Evolutionary conservation across 2,888 invertebrate genomes (phyloP), one percentile per base, ranked within the genome.

Genomic region (Eustalomyia histrio): DNA sequence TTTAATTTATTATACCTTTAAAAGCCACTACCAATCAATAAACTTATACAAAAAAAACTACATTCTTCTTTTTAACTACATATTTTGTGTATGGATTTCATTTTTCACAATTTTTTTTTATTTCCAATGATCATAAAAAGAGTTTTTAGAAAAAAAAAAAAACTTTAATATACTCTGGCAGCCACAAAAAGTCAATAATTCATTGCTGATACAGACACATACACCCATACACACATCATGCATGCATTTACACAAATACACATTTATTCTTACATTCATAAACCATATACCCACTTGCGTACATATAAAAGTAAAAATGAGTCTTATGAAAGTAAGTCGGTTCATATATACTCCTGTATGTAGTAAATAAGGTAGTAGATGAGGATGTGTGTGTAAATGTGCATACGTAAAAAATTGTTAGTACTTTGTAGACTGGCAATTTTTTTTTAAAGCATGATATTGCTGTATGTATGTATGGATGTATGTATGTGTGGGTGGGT

Each of bases 131-230:
- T 72, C 61, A 73, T 61, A 74, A 73, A 68, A 68, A 73, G 52
- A 16, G 69, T 64, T 50, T 9, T 24, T 65, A 75, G 43, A 18
- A n/a, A n/a, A n/a, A n/a, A 76, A 75, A 75, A 33, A 14, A 53
- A 71, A 75, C 74, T 78, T 78, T 81, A 78, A 81, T 81, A 81
- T 61, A 81, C 78, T 78, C 71, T 65, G 60, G 71, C 76, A 81
- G 61, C 78, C 74, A 61, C 74, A 78, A 67, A 76, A 81, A 81
- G 81, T 81, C 81, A 78, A 81, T 81, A 81, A 79, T 55, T 76
- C 79, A 76, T 69, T 57, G 57, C 67, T 47, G n/a, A 33, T 43
- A 58, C 39, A 61, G 53, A 52, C 58, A 64, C 14, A 39, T 47
- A 58, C 35, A 63, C 29, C n/a, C n/a, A n/a, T n/a, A 65, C 35